These are phyloP conservation scores for Sclerurus mexicanus DNA, from an alignment of 2,113 vertebrate genomes.

Conservation along the genomic window DNA sequence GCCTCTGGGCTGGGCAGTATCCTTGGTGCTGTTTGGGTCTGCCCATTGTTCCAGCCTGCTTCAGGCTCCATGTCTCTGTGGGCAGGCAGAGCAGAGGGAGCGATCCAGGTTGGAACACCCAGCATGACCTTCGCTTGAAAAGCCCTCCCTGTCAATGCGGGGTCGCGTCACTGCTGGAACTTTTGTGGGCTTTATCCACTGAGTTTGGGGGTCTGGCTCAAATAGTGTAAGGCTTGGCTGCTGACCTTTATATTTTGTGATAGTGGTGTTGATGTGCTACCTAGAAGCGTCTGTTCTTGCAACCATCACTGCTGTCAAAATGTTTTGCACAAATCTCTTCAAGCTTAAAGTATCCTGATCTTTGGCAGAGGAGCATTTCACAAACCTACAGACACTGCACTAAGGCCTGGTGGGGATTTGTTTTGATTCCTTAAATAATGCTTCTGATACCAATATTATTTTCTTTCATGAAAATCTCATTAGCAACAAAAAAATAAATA, in stretches of 20 bases:
- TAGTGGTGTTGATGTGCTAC: neutral
- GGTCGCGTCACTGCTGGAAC: neutral
- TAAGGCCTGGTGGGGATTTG: neutral
- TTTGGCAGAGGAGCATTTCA: neutral
- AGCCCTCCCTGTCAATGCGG: accelerated
- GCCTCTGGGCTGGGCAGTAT: neutral
- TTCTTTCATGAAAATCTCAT: neutral
- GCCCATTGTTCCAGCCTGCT: accelerated
- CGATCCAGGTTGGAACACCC: accelerated
- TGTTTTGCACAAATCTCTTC: neutral
- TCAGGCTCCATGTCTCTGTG: accelerated
- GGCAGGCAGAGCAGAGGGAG: neutral
- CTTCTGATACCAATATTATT: neutral
- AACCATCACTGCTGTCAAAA: neutral
- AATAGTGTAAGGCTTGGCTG: neutral
- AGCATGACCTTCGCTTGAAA: neutral
- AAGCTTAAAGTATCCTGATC: neutral
- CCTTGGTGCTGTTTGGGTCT: neutral
- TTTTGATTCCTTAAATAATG: neutral
- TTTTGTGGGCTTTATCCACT: neutral
- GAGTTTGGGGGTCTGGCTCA: neutral
- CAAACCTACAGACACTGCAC: neutral
- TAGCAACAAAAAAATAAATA: neutral
- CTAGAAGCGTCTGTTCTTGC: neutral
- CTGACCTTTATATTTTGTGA: neutral